These are phyloP conservation scores for Paedocypris sp. DNA, from an alignment of 2,113 vertebrate genomes.

Conservation along the genomic window DNA sequence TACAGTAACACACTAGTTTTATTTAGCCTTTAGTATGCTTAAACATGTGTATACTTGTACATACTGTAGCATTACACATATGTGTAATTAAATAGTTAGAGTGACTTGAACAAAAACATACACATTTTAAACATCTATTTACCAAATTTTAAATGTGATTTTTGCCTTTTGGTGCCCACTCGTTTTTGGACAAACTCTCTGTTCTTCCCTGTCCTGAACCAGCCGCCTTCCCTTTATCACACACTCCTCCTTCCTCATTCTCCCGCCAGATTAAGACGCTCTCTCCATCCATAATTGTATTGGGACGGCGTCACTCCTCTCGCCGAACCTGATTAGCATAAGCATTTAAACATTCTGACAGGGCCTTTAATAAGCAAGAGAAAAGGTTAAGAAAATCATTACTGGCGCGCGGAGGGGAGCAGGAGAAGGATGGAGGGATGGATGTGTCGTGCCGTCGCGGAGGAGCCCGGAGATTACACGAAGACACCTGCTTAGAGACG, in stretches of 20 bases:
- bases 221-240: background rate
- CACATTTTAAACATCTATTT: no score
- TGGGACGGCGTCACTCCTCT: background rate
- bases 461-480: constrained; percentile 41
- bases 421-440: constrained; percentile 16
- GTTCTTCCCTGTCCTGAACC: no score
- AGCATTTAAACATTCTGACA: constrained; percentile 52
- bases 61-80: no score
- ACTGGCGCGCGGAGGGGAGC: constrained; percentile 27
- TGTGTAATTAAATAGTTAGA: no score
- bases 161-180: no score
- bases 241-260: background rate
- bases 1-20: no score
- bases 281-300: constrained; percentile 32
- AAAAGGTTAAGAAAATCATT: constrained; percentile 53
- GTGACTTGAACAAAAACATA: no score
- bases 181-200: no score
- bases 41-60: no score
- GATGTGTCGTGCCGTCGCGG: constrained; percentile 19
- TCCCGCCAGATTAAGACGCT: constrained; percentile 25
- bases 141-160: no score
- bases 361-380: constrained; percentile 45
- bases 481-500: constrained; percentile 46
- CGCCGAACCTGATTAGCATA: constrained; percentile 43
- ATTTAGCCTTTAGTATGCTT: no score